A percentile compares a stretch with the other conserved stretches of the same genome.
Conservation (phyloP, 1,140 invertebrate species). For the Schlechtendalia chinensis region DNA sequence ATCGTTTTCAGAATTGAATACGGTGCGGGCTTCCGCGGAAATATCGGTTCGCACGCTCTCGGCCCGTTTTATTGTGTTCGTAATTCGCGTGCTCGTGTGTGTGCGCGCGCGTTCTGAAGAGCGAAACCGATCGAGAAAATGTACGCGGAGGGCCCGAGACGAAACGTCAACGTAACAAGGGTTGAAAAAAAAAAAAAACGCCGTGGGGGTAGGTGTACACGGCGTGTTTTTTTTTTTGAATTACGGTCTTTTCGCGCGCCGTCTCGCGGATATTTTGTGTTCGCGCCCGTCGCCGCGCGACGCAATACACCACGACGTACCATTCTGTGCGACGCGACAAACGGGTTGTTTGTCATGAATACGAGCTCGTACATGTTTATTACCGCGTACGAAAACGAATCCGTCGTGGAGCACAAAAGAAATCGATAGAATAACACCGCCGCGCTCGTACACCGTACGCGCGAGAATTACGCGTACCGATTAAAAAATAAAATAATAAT, state of each 20-base stretch:
- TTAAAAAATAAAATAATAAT: too few relatives aligned
- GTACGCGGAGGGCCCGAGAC: not conserved
- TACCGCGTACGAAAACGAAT: slow-evolving; percentile 7
- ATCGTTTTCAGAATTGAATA: slow-evolving; percentile 20
- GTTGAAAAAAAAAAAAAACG: not conserved
- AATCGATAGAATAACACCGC: not conserved
- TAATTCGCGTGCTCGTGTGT: not conserved
- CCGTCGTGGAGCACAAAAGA: not conserved
- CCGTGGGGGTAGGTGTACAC: too few relatives aligned
- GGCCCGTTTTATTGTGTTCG: too few relatives aligned
- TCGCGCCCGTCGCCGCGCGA: too few relatives aligned
- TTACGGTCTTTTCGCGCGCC: too few relatives aligned
- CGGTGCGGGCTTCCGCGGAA: slow-evolving; percentile 24
- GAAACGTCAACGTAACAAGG: slow-evolving; percentile 28
- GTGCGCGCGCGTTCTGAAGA: not conserved
- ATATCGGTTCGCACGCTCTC: slow-evolving; percentile 22
- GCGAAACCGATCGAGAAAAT: slow-evolving; percentile 16
- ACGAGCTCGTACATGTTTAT: too few relatives aligned
- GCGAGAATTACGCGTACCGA: not conserved
- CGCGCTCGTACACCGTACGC: too few relatives aligned
- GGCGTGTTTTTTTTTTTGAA: too few relatives aligned
- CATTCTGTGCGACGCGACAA: too few relatives aligned
- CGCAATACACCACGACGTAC: too few relatives aligned
- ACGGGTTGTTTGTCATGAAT: slow-evolving; percentile 24
- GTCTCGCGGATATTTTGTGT: too few relatives aligned